A percentile compares a stretch with the other conserved stretches of the same genome.
Conservation (phyloP, 2,797 vertebrate genomes). For the Pangasius larnaudii region DNA sequence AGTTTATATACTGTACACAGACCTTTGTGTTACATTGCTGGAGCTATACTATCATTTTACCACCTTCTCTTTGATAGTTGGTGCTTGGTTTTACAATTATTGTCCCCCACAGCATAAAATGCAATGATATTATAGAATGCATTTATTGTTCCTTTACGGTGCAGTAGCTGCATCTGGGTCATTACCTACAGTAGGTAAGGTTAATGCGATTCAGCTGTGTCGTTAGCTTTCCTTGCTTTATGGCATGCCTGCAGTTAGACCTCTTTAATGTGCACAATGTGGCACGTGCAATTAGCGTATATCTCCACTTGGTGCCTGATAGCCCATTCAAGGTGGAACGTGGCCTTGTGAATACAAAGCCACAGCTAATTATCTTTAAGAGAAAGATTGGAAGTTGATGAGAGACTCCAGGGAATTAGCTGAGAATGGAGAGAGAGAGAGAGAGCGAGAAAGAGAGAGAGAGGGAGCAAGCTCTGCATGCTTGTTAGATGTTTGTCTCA, state of each 20-base stretch:
- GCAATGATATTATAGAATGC: constrained; percentile 29
- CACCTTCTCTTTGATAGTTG: background rate
- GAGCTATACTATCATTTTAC: constrained; percentile 19
- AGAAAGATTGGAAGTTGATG: constrained; percentile 46
- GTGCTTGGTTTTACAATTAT: constrained; percentile 23
- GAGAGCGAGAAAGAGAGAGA: constrained; percentile 17
- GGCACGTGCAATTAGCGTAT: constrained; percentile 49
- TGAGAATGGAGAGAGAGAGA: constrained; percentile 19
- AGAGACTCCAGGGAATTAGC: constrained; percentile 34
- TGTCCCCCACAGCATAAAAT: constrained; percentile 15
- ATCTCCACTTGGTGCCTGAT: constrained; percentile 46
- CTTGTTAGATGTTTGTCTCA: constrained; percentile 50
- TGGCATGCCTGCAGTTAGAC: constrained; percentile 45
- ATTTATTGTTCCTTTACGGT: constrained; percentile 41
- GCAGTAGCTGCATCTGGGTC: constrained; percentile 26
- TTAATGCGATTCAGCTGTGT: constrained; percentile 47
- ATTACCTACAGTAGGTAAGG: constrained; percentile 47
- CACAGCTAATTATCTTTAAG: constrained; percentile 51
- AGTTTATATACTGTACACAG: background rate
- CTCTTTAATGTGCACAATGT: constrained; percentile 51
- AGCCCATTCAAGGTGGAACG: constrained; percentile 43
- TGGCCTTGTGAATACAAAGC: constrained; percentile 46
- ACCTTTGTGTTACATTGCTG: background rate
- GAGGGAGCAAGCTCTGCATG: constrained; percentile 30
- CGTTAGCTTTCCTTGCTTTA: constrained; percentile 40